Percentiles rank a stretch among this genome's conserved stretches.
Conservation (phyloP, 1,140 invertebrate genomes). For the Metopolophium dirhodum region DNA sequence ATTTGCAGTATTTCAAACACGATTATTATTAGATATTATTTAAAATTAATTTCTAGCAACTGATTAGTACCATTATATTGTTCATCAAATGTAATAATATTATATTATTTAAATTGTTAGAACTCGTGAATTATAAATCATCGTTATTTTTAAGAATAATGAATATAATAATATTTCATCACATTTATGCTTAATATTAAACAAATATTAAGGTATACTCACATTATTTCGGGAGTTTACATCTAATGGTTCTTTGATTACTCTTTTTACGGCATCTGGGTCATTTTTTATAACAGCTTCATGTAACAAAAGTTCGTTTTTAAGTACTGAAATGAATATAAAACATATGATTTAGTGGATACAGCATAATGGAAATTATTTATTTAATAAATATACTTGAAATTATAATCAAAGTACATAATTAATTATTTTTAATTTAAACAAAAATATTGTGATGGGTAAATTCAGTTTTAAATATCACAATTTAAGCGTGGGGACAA, state of each 20-base stretch:
- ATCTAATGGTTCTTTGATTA: slow-evolving; percentile 71
- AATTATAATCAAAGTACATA: not conserved
- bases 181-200: not conserved
- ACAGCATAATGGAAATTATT: not conserved
- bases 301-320: slow-evolving; percentile 74
- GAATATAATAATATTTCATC: not conserved
- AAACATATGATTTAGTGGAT: not conserved
- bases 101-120: not conserved
- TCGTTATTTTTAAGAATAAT: not conserved
- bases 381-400: not conserved
- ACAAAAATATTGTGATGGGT: not conserved
- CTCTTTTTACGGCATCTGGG: slow-evolving; percentile 69
- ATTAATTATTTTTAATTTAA: not conserved
- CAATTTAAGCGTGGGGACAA: too few relatives aligned
- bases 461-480: too few relatives aligned
- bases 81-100: not conserved
- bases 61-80: not conserved
- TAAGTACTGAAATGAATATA: slow-evolving; percentile 63
- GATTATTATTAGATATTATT: not conserved
- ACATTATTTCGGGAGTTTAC: slow-evolving; percentile 77
- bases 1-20: not conserved
- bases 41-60: not conserved
- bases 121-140: too few relatives aligned
- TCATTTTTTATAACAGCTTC: slow-evolving; percentile 79
- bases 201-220: slow-evolving; percentile 61